Base-by-base conservation (phyloP, 2,888 invertebrate genomes). In the Athetis lepigone region DNA sequence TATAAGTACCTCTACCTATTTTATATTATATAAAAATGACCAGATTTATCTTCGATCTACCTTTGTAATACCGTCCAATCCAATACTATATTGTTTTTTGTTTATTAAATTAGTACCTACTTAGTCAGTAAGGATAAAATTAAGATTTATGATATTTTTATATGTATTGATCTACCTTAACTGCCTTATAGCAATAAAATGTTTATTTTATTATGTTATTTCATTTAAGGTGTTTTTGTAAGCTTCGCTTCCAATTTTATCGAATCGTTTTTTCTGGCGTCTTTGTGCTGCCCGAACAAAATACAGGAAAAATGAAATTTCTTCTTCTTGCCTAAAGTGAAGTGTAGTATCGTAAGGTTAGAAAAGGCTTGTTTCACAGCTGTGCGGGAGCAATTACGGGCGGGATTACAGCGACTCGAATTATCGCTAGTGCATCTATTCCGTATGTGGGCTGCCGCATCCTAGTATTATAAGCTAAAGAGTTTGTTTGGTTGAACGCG, bases 61-160 rank as follows among this genome's bases (percentile, higher is more conserved):
- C 76, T 79, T 65, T 63, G 71, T 63, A 57, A 75, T 66, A 13
- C 75, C 77, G 77, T 77, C 82, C 81, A 80, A 33, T 33, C 33
- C 13, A 13, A 33, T 33, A 33, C 42, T 64, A 64, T 57, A 37
- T 62, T 40, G 7, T 47, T 55, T 49, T 1, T 37, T 6, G 7
- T 45, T 55, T 47, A 47, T 43, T 58, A 40, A 40, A 16, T n/a
- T 64, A 33, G 29, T 33, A 33, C 11, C 29, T 33, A 62, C 23
- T 27, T 66, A 68, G 60, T 21, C 9, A 16, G 8, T 75, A 75
- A 59, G 29, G 27, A 60, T 68, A 65, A 43, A 45, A 55, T 47
- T 47, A 62, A 54, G 51, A 47, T 58, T 55, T 60, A 52, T 61
- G 21, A 43, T 49, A 16, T 55, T 29, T 58, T 5, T 37, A 36